A percentile compares a stretch with the other conserved stretches of the same genome.
These are phyloP conservation scores for Morus bassanus DNA, from an alignment of 2,797 vertebrate species.

Conservation along the genomic window DNA sequence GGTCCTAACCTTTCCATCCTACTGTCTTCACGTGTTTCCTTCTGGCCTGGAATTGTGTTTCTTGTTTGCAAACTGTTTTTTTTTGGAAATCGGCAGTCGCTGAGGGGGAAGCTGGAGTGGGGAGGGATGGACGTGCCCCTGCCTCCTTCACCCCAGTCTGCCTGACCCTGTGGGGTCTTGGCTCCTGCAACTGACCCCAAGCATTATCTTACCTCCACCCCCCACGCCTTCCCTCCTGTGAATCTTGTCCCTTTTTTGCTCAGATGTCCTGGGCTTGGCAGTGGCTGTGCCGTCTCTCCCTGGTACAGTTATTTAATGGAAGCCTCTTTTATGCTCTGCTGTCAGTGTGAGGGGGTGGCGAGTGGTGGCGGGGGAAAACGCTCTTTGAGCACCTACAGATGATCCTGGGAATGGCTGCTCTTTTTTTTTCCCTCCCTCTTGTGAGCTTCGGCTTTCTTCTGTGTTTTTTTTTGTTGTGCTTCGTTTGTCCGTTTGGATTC, in stretches of 20 bases:
- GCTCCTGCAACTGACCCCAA: neutral
- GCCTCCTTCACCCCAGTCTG: neutral
- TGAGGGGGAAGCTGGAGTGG: neutral
- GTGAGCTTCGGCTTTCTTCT: constrained; percentile 64
- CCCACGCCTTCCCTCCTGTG: neutral
- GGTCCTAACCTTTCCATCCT: constrained; percentile 62
- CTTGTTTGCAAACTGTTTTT: neutral
- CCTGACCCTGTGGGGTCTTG: neutral
- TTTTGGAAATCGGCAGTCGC: neutral
- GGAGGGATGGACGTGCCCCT: neutral
- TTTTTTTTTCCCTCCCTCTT: neutral
- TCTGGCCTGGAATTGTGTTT: neutral
- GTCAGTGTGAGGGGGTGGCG: neutral
- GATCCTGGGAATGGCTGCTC: constrained; percentile 69
- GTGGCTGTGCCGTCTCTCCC: neutral
- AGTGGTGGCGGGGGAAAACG: neutral
- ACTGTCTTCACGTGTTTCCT: constrained; percentile 65
- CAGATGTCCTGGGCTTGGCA: constrained; percentile 10
- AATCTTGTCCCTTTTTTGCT: neutral
- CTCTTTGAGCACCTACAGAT: constrained; percentile 63
- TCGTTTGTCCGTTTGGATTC: constrained; percentile 85
- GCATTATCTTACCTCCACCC: neutral
- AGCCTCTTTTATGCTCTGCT: constrained; percentile 27
- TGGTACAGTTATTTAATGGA: neutral
- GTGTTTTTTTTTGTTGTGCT: constrained; percentile 53